phyloP scores from a whole-genome alignment of 2,888 invertebrate species.

The Glaucopsyche alexis region DNA sequence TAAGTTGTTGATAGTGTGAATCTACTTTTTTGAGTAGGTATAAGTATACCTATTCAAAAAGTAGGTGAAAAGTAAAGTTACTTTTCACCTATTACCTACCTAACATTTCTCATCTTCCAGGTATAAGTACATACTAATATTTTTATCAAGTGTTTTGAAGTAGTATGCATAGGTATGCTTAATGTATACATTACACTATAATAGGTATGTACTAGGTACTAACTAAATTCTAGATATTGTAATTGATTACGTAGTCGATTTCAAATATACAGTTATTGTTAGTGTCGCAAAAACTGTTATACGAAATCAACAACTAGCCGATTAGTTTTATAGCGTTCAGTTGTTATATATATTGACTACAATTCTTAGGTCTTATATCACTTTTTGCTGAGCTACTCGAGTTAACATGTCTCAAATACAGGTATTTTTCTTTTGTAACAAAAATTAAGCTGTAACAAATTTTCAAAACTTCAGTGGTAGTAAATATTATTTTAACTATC shows the following conservation, averaged over 20 bases:
- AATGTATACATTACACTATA: too few relatives aligned
- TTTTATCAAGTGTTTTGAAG: too few relatives aligned
- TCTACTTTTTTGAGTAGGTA: too few relatives aligned
- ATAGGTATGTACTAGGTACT: background rate
- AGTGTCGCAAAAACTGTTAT: background rate
- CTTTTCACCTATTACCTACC: too few relatives aligned
- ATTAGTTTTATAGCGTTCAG: constrained; percentile 12
- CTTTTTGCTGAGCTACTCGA: background rate
- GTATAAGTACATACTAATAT: too few relatives aligned
- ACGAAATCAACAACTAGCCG: constrained; percentile 13
- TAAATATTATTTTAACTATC: too few relatives aligned
- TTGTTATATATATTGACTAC: constrained; percentile 18
- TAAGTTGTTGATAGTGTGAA: too few relatives aligned
- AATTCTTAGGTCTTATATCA: background rate
- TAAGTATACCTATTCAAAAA: too few relatives aligned
- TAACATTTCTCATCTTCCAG: too few relatives aligned
- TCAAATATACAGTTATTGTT: constrained; percentile 5
- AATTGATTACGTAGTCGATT: constrained; percentile 13
- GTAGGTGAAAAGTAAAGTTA: too few relatives aligned
- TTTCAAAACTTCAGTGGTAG: background rate
- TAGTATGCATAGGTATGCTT: too few relatives aligned
- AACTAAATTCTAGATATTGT: background rate
- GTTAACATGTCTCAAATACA: constrained; percentile 14
- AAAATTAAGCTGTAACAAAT: too few relatives aligned
- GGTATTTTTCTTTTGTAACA: background rate